Evolutionary conservation across 2,888 invertebrate genomes (phyloP).

Genomic region (Brenthis daphne): DNA sequence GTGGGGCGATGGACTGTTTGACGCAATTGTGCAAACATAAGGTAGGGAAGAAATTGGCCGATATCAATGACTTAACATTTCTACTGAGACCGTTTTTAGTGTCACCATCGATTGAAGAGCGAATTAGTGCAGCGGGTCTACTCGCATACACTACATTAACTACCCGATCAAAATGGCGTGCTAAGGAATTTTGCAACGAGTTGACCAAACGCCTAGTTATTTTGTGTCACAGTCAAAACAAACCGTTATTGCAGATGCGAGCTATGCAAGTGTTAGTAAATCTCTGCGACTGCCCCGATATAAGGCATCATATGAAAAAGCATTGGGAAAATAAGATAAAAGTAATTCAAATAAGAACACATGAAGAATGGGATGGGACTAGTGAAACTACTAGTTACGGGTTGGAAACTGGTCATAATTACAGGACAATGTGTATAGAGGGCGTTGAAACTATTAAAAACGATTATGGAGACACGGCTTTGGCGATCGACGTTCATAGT

Average conservation of each 20-base stretch:
- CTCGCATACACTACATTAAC: conserved; percentile 66
- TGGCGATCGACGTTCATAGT: conserved; percentile 63
- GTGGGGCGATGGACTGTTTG: conserved; percentile 67
- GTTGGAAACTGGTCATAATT: conserved; percentile 63
- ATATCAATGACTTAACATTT: conserved; percentile 61
- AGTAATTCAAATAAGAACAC: conserved; percentile 52
- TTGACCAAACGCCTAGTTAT: conserved; percentile 55
- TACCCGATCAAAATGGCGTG: conserved; percentile 69
- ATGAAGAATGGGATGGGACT: conserved; percentile 69
- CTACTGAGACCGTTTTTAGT: conserved; percentile 49
- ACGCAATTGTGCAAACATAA: conserved; percentile 67
- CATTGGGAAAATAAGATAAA: conserved; percentile 54
- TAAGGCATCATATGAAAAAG: conserved; percentile 57
- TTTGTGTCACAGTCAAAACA: conserved; percentile 52
- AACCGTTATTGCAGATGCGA: conserved; percentile 59
- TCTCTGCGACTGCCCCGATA: conserved; percentile 69
- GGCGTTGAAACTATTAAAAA: conserved; percentile 61
- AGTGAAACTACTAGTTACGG: conserved; percentile 58
- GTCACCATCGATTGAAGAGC: conserved; percentile 49
- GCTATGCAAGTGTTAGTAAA: conserved; percentile 68
- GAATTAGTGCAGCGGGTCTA: conserved; percentile 59
- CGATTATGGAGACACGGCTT: conserved; percentile 58
- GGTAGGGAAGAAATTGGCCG: conserved; percentile 62
- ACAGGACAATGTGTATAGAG: conserved; percentile 67
- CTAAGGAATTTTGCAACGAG: conserved; percentile 57